Evolutionary conservation across 1,140 invertebrate species (phyloP).

Genomic region (Heliothis virescens): DNA sequence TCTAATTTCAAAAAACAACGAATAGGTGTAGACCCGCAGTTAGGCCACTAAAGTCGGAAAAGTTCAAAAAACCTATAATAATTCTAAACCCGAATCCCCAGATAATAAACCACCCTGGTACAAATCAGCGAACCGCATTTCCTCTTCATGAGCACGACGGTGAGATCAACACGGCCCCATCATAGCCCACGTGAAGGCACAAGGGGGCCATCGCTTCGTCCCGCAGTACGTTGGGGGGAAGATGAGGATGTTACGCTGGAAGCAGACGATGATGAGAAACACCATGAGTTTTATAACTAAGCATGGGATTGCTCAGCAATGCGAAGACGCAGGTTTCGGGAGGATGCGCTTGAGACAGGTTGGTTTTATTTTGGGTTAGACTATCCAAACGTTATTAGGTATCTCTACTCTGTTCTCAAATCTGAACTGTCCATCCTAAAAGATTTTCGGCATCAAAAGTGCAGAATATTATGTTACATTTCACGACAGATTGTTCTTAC

Average conservation of each 20-base stretch:
- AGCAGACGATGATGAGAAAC: slow-evolving; percentile 76
- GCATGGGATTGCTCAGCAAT: slow-evolving; percentile 96
- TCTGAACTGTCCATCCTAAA: no score
- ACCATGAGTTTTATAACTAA: slow-evolving; percentile 91
- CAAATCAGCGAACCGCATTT: slow-evolving; percentile 88
- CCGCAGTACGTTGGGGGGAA: slow-evolving; percentile 86
- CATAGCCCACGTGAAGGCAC: slow-evolving; percentile 89
- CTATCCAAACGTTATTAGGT: no score
- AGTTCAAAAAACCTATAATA: background rate
- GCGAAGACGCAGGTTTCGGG: slow-evolving; percentile 87
- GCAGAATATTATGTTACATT: no score
- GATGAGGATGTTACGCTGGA: slow-evolving; percentile 80
- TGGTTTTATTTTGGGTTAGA: background rate
- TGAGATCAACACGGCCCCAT: slow-evolving; percentile 91
- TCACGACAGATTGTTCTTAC: no score
- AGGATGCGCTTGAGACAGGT: slow-evolving; percentile 91
- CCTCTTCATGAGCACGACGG: slow-evolving; percentile 92
- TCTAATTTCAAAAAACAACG: no score
- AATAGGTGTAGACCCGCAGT: no score
- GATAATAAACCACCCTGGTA: slow-evolving; percentile 81
- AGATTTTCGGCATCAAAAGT: no score
- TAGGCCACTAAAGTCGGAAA: no score
- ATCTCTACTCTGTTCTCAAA: no score
- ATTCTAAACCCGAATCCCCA: slow-evolving; percentile 45
- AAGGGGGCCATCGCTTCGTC: slow-evolving; percentile 89